Base-by-base conservation (phyloP, 2,113 vertebrate genomes). In the Malurus elegans region DNA sequence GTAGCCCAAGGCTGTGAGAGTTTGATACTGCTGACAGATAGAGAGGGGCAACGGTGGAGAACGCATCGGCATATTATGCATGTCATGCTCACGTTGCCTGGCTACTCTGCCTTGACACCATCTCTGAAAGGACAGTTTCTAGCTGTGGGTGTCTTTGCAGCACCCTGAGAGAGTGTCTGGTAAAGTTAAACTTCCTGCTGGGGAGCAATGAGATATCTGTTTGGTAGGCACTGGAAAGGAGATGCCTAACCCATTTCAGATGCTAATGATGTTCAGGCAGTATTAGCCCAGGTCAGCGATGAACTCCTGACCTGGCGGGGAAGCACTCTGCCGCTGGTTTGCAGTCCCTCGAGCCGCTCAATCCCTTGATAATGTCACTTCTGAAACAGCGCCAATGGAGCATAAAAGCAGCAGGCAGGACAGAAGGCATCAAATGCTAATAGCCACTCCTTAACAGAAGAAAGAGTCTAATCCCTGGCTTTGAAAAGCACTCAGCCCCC, bases 391-490 rank as follows among this genome's bases (percentile, higher is more conserved):
- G 57, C 90, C 93, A 95, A 90, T 72, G 88, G 90, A 97, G 90
- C 95, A 96, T 88, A 90, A 97, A 95, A 95, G 93, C 93, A 95
- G 82, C 88, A 93, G 93, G 93, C 93, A 90, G 88, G 94, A 95
- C 92, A 97, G 93, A 93, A 96, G 95, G 93, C 86, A 96, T 90
- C 93, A 78, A 84, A 86, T 83, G 88, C 92, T 96, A 95, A 96
- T 94, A 95, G 95, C 75, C 88, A 84, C 92, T 93, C 90, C 93
- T 92, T 80, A 74, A 64, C 75, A 92, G 94, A 85, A 85, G 76
- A 93, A 88, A 88, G 75, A 80, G 40, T 56, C 86, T 97, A 94
- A 96, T 94, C 93, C 86, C 17, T 8, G 83, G 72, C 88, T 96
- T 94, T 95, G 82, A 94, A 92, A 96, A 94, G 94, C 90, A 71